A percentile compares a stretch with the other conserved stretches of the same genome.
Evolutionary conservation across 2,797 vertebrate species (phyloP).

Genomic region (Scomberomorus guttatus): DNA sequence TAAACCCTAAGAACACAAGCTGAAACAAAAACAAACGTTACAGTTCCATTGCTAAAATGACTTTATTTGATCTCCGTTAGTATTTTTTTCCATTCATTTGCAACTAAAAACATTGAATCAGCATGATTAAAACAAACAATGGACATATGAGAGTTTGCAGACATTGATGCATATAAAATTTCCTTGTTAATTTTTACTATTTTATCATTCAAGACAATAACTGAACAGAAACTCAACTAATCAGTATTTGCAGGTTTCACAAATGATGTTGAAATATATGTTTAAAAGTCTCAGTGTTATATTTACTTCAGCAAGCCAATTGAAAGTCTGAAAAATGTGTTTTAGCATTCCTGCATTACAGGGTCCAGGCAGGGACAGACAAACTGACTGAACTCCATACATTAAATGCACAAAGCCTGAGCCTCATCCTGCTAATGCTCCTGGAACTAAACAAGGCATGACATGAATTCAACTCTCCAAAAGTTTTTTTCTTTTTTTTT

Average conservation of each 20-base stretch:
- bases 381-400: neutral
- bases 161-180: neutral
- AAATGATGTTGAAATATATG: neutral
- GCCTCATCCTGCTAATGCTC: neutral
- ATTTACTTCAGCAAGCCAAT: neutral
- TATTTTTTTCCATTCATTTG: neutral
- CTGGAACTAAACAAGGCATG: neutral
- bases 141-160: neutral
- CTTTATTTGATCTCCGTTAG: too few relatives aligned
- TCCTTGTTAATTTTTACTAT: neutral
- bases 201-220: neutral
- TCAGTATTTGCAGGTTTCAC: too few relatives aligned
- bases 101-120: neutral
- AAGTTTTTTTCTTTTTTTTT: neutral
- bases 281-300: neutral
- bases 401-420: neutral
- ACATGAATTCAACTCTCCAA: slow-evolving; percentile 4
- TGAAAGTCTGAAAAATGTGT: neutral
- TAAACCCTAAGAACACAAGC: neutral
- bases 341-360: neutral
- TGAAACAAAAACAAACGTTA: too few relatives aligned
- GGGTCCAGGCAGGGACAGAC: neutral
- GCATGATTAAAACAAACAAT: neutral
- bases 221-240: too few relatives aligned
- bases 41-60: too few relatives aligned